Base-by-base conservation (phyloP, 2,888 invertebrate species). In the Polyploca ridens region DNA sequence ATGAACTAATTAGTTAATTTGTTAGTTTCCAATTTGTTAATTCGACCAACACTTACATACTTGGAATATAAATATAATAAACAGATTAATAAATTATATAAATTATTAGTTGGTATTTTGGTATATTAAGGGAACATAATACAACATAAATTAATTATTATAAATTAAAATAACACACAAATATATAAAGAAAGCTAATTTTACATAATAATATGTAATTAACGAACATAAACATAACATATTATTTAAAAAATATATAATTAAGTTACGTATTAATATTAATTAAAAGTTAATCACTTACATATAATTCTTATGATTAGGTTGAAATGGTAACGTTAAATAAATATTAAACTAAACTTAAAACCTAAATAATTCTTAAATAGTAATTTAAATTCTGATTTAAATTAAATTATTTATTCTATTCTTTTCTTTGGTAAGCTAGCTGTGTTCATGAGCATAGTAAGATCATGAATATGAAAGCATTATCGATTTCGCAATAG, bases 371-470 rank as follows among this genome's bases (percentile, higher is more conserved):
- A 1, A 44, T 35, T 57, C 46, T 63, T 54, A 13, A 38, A 33
- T 49, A 62, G 44, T 44, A 41, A 41, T 64, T 33, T 13, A 64
- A 41, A 41, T 13, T 41, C 41, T 4, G 13, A 13, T 59, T 64
- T 33, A 58, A 64, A 16, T 61, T 49, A 27, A 62, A 38, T n/a
- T 33, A 59, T 35, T 63, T 76, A 77, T 27, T 67, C 72, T 83
- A 79, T 75, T 74, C 70, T 77, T 81, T 83, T 90, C 93, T 93
- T 93, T 93, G 93, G 93, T 91, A 89, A 84, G 80, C 86, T 91
- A 93, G 93, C 93, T 81, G 93, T 91, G 75, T 83, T 65, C 67
- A 83, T 85, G 86, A 89, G 86, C 85, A 87, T 90, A 89, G 79
- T 82, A 77, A 66, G 77, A 82, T 80, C 77, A 81, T 73, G 64